Base-by-base conservation (phyloP, 2,888 invertebrate species). In the Elysia crispata region DNA sequence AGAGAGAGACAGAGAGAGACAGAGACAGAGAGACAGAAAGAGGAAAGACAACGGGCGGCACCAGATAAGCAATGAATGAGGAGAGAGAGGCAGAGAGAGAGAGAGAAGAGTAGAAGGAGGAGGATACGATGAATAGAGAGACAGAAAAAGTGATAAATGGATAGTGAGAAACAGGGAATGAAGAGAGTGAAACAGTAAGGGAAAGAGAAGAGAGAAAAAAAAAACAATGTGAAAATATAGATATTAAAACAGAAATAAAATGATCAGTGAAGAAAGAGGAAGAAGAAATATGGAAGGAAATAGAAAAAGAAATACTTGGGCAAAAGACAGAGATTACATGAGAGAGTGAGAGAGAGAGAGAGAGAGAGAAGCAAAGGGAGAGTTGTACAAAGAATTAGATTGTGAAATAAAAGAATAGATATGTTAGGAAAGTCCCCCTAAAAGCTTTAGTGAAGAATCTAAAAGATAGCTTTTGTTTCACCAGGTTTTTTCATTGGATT, bases 1-100 rank as follows among this genome's bases (percentile, higher is more conserved):
- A 23, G 31, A 66, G 50, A 76, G 67, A 76, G 30, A 49, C 50
- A 76, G 25, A 66, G 54, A 67, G 1, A 66, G 31, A 50, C 13
- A 67, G 76, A 76, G 54, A 49, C 30, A 76, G 54, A 67, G 30
- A 67, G 54, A 67, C 50, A 66, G 67, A 67, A 50, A 50, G 67
- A 49, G 1, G 18, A 54, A 28, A 30, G 30, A n/a, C 23, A 30
- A 70, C 33, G 18, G 33, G 33, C 3, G 33, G 33, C 8, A 5
- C 20, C 0, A 20, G 64, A 31, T 5, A 76, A 20, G 41, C 20
- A 60, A 57, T 0, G 18, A n/a, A 15, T 15, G 18, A 33, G 1
- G 54, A 31, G 18, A 33, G 49, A 30, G 30, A 15, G 28, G 54
- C 66, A 49, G 67, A 41, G 67, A 67, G 31, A 50, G 1, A 67